Evolutionary conservation across 2,888 invertebrate genomes (phyloP).

Genomic region (Tachina lurida): DNA sequence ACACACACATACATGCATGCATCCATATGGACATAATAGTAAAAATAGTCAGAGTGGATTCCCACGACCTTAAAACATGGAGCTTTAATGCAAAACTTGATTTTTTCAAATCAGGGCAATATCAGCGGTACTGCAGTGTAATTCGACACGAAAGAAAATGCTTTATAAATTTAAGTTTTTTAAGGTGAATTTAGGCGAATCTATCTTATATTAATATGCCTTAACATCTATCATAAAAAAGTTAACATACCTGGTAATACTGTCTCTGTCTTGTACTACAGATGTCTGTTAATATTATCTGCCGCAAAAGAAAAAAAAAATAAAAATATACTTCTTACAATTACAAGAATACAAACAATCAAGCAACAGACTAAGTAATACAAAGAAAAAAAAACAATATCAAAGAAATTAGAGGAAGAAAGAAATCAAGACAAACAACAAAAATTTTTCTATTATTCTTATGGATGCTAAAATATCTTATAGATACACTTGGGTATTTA

Average conservation of each 20-base stretch:
- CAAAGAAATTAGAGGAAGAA: neutral
- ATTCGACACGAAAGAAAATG: too few relatives aligned
- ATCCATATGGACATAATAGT: too few relatives aligned
- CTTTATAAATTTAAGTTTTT: too few relatives aligned
- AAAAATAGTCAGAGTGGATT: too few relatives aligned
- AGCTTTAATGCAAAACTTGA: too few relatives aligned
- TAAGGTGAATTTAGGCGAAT: too few relatives aligned
- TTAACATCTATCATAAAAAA: neutral
- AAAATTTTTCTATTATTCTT: neutral
- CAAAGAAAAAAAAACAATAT: conserved; percentile 8
- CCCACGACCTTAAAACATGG: too few relatives aligned
- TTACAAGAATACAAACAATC: conserved; percentile 33
- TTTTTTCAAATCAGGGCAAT: too few relatives aligned
- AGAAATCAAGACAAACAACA: neutral
- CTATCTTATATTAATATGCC: too few relatives aligned
- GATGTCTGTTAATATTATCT: neutral
- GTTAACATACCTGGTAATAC: neutral
- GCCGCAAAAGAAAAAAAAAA: neutral
- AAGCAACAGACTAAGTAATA: neutral
- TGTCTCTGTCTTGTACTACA: neutral
- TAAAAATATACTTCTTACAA: conserved; percentile 39
- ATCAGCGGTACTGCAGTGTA: too few relatives aligned
- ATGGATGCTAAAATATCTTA: conserved; percentile 27
- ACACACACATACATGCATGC: too few relatives aligned
- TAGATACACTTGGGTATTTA: conserved; percentile 1